Evolutionary conservation across 2,888 invertebrate species (phyloP).

Genomic region (Junonia oenone): DNA sequence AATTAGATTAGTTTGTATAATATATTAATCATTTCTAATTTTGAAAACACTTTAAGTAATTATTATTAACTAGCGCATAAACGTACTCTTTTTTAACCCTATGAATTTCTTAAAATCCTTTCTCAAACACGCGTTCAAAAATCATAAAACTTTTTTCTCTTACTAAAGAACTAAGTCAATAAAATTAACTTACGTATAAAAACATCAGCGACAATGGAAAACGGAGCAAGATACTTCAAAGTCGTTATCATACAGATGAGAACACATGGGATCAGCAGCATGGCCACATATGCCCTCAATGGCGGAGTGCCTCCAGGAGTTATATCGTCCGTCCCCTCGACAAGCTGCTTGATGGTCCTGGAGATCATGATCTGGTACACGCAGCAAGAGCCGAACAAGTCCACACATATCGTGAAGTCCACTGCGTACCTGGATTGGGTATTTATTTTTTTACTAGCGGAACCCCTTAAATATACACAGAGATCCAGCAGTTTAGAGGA

Average conservation of each 20-base stretch:
- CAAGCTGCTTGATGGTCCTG: conserved; percentile 41
- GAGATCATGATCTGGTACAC: conserved; percentile 44
- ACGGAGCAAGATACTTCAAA: conserved; percentile 49
- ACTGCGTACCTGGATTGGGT: conserved; percentile 36
- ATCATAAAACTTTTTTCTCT: too few species aligned
- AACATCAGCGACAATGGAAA: conserved; percentile 44
- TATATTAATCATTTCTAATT: too few species aligned
- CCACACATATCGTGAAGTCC: conserved; percentile 38
- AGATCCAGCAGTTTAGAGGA: too few species aligned
- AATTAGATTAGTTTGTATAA: too few species aligned
- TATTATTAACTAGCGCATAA: too few species aligned
- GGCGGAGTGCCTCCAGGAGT: conserved; percentile 28
- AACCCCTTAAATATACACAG: too few species aligned
- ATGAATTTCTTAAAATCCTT: too few species aligned
- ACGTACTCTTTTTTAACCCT: too few species aligned
- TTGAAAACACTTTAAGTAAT: too few species aligned
- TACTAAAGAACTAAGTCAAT: too few species aligned
- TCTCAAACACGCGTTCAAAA: too few species aligned
- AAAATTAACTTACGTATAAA: conserved; percentile 40
- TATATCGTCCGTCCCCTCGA: conserved; percentile 33
- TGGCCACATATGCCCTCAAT: conserved; percentile 34
- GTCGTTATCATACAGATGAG: conserved; percentile 46
- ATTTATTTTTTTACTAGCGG: not conserved
- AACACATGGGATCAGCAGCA: conserved; percentile 41
- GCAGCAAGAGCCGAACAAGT: conserved; percentile 46